Evolutionary conservation across 2,888 invertebrate species (phyloP), one percentile per base, ranked within the genome.

Genomic region (Eudiplozoon nipponicum): DNA sequence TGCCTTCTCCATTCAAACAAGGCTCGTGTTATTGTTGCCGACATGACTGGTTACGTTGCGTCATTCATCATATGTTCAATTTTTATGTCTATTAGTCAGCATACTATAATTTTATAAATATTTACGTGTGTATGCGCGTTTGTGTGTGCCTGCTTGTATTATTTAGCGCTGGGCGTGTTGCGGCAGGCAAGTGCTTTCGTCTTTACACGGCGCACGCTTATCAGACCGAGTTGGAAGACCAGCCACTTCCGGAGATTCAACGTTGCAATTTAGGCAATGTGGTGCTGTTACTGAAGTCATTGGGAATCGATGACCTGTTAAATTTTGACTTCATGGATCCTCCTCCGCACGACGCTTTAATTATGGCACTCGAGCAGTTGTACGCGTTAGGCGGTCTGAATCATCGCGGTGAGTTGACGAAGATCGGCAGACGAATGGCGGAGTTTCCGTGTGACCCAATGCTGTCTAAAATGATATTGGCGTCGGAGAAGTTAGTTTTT

Each of bases 291-390:
- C 62, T 94, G 22, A 90, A 94, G 61, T 84, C 84, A 17, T 62
- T 94, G 21, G 90, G 90, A 3, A 90, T 94, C 39, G 77, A 90
- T 59, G 90, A 98, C 62, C 63, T 94, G 13, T 33, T 94, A 28
- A 77, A 86, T 61, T 98, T 94, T 62, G 90, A 98, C 59, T 94
- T 86, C 54, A 63, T 94, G 50, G 94, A 98, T 63, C 84, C 86
- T 3, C 94, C 94, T 2, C 90, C 59, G 3, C 54, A 57, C 33
- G 58, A 59, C 46, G 55, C 58, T 1, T 47, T 59, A 3, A 62
- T 81, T 1, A 61, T 84, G 49, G 90, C 94, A 0, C 61, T 94
- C 47, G 94, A 98, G 57, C 90, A 94, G 55, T 62, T 94, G 28
- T 94, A 94, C 58, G 94, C 90, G 0, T 64, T 94, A 35, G 86